Evolutionary conservation across 1,140 invertebrate genomes (phyloP), one percentile per base, ranked within the genome.

Genomic region (Aphaenogaster floridana): DNA sequence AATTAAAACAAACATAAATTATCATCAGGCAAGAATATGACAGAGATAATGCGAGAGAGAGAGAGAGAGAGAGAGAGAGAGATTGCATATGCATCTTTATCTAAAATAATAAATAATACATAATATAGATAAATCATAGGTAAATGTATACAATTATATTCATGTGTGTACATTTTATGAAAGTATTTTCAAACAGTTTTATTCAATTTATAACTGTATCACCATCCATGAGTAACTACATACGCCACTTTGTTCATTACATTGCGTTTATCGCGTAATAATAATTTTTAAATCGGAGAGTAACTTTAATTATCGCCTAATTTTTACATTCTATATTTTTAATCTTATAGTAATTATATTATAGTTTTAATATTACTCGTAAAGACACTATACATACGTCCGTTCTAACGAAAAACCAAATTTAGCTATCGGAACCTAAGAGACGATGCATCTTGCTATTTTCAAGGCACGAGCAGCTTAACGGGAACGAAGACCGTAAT

Each of bases 401-500:
- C 13, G n/a, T 34, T 45, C 3, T 21, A 36, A 66, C 11, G 0
- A 77, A 50, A 64, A 11, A 11, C 11, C 21, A 17, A 48, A 64
- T 74, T 74, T 54, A 50, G 17, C 17, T 79, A 34, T 61, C 8
- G 39, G 21, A 2, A 11, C 4, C 13, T n/a, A 61, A 34, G 13
- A 77, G 21, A 42, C n/a, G 1, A 5, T 39, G 17, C 59, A 50
- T 64, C 45, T 61, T 61, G 34, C 54, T 42, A 4, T 21, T 54
- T 42, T 28, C 54, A 11, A 34, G 63, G 8, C 34, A 5, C 45
- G 11, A 72, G 21, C 28, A 34, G 21, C 0, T 45, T 34, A 59
- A 81, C 15, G 48, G 52, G 36, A 54, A 69, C 50, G 50, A n/a
- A 34, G 21, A 34, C 0, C 13, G 39, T 72, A 83, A 83, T 83